Evolutionary conservation across 2,113 vertebrate genomes (phyloP), one percentile per base, ranked within the genome.

Genomic region (Ploceus nigricollis): DNA sequence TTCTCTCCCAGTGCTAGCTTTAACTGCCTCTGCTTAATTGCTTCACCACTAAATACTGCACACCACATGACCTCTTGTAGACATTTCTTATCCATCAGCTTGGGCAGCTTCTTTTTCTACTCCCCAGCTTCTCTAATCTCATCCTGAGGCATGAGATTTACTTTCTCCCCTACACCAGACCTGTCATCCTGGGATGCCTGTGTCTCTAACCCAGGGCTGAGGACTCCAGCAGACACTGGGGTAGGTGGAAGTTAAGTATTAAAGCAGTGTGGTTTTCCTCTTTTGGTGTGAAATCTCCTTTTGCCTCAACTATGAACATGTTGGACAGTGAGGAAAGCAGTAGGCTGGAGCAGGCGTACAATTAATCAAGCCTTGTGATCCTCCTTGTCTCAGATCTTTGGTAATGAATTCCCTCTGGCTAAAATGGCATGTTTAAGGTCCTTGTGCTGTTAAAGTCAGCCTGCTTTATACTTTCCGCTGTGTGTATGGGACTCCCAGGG

Each of bases 211-310:
- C 24, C 33, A 44, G 64, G 30, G 51, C 47, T 84, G 83, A 91
- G 14, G 37, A 84, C 75, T 89, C 40, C 65, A 48, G 31, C 48
- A 35, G 19, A n/a, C 48, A 56, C 17, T 2, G 3, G 48, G 17
- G 23, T 23, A 42, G 40, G 37, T 60, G 56, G 40, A 71, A 92
- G 35, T 58, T 37, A 39, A 24, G 19, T 51, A 28, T 78, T 75
- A 69, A 54, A 65, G 15, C 37, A 84, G 16, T 0, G 19, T 77
- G 70, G 11, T 64, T 94, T 90, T 89, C 80, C 69, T 58, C 22
- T 86, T 96, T 86, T 86, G 45, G 60, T 66, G 64, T 87, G 54
- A 93, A 88, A 93, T 89, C 35, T 61, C 33, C 53, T 66, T 83
- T 94, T 78, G 76, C 69, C n/a, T 58, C 24, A 82, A 17, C 63